Evolutionary conservation across 1,140 invertebrate species (phyloP), one percentile per base, ranked within the genome.

Genomic region (Trissolcus basalis): DNA sequence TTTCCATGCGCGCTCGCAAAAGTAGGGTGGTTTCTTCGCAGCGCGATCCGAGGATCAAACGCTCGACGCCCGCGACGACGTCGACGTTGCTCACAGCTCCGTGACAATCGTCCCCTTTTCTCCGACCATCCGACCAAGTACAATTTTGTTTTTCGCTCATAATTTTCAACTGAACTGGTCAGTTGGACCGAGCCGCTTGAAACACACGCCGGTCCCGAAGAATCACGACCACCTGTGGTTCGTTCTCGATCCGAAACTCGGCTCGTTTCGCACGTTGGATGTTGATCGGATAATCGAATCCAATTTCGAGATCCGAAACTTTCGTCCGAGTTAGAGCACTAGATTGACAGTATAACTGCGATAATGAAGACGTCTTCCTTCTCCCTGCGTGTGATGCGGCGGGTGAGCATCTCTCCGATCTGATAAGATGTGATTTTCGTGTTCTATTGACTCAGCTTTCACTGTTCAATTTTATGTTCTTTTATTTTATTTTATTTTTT

Each of bases 301-400:
- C 36, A 44, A 35, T 53, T 69, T 58, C 33, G 41, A 51, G 51
- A 58, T 56, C 13, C 6, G 11, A 58, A 19, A 61, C 2, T 56
- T 12, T 16, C 19, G 14, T 12, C 19, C 3, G 19, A 49, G 11
- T 50, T 48, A 11, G 43, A 43, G 50, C 36, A 36, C 60, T 47
- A 4, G 9, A 9, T 50, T 53, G 35, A 54, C 88, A 90, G 79
- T 82, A 85, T 83, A 83, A 80, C 83, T 63, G 86, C 81, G 80
- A 90, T 89, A 80, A 93, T 93, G 93, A 94, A 93, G 91, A 93
- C 93, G n/a, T 93, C 93, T 15, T 93, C 93, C 74, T 94, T 93
- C 81, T 94, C 93, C 11, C 90, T 93, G 13, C 91, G 93, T 71
- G 93, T 94, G 69, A 94, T 93, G 92, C 89, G 92, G 87, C 91